Evolutionary conservation across 1,140 invertebrate species (phyloP).

Genomic region (Drosophila tropicalis): DNA sequence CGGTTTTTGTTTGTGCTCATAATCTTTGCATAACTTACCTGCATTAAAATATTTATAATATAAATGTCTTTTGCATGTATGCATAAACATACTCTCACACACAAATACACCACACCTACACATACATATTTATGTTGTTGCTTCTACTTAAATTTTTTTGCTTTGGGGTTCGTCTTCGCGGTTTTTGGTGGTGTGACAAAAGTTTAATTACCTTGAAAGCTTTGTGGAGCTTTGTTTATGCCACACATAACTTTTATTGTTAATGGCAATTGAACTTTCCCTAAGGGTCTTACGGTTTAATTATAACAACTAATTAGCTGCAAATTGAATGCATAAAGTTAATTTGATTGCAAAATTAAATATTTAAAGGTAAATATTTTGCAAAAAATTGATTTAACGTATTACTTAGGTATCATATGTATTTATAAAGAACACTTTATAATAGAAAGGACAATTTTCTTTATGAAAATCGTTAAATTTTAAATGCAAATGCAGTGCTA

Average conservation of each 20-base stretch:
- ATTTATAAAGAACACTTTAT: too few species aligned
- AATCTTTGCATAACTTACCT: slow-evolving; percentile 69
- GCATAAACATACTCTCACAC: slow-evolving; percentile 40
- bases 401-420: too few species aligned
- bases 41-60: slow-evolving; percentile 67
- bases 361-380: neutral
- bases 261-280: slow-evolving; percentile 55
- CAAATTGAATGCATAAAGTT: slow-evolving; percentile 31
- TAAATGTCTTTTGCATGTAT: slow-evolving; percentile 56
- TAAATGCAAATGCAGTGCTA: too few species aligned
- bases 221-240: slow-evolving; percentile 49
- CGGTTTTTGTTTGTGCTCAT: slow-evolving; percentile 50
- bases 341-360: slow-evolving; percentile 2
- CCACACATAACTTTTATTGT: slow-evolving; percentile 68
- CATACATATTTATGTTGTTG: slow-evolving; percentile 24
- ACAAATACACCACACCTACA: slow-evolving; percentile 3
- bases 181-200: slow-evolving; percentile 42
- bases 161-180: neutral
- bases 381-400: neutral
- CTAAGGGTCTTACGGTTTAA: slow-evolving; percentile 40
- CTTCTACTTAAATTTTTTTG: slow-evolving; percentile 19
- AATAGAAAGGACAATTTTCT: too few species aligned
- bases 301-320: slow-evolving; percentile 28
- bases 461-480: too few species aligned
- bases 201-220: slow-evolving; percentile 74